Base-by-base conservation (phyloP, 2,797 vertebrate species). In the Vultur gryphus region DNA sequence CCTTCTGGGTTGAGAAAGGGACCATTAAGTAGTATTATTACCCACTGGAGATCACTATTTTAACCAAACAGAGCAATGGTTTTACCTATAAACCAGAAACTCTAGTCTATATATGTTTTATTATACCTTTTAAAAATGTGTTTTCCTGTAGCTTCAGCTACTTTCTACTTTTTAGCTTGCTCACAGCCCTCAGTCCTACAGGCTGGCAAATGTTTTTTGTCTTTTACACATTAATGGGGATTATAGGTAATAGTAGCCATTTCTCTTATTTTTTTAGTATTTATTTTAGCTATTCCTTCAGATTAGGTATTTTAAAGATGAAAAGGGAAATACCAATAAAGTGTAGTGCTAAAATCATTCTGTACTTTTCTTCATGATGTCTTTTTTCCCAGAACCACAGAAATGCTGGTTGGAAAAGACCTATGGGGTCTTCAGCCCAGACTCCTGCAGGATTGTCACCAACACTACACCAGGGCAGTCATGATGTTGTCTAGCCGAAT, bases 21-120 rank as follows among this genome's bases (percentile, higher is more conserved):
- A 84, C 46, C 12, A 88, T 95, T 88, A 91, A 84, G 5, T 55
- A 91, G 43, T 39, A 49, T 51, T 91, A 94, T 43, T 86, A 25
- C 82, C 57, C 95, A 91, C 61, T 65, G 29, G 88, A 92, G 87
- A 85, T 80, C 71, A 69, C 15, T 81, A 81, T 95, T 96, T 95
- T 95, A 71, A 94, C 91, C 57, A 92, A 97, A 91, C 4, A 1
- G 41, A 86, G 29, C 48, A 94, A 71, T 46, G 37, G 33, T 75
- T 94, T 83, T 81, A 71, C 72, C n/a, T 75, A 43, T 64, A 84
- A 91, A 61, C 54, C 20, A 84, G 72, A 84, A 92, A 69, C 1
- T 71, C 19, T 21, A 57, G 16, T 75, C 37, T 65, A 28, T 71
- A 41, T 84, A 46, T 75, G 16, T 80, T 91, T 91, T 93, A 84